Evolutionary conservation across 2,113 vertebrate species (phyloP), one percentile per base, ranked within the genome.

Genomic region (Aphyosemion australe): DNA sequence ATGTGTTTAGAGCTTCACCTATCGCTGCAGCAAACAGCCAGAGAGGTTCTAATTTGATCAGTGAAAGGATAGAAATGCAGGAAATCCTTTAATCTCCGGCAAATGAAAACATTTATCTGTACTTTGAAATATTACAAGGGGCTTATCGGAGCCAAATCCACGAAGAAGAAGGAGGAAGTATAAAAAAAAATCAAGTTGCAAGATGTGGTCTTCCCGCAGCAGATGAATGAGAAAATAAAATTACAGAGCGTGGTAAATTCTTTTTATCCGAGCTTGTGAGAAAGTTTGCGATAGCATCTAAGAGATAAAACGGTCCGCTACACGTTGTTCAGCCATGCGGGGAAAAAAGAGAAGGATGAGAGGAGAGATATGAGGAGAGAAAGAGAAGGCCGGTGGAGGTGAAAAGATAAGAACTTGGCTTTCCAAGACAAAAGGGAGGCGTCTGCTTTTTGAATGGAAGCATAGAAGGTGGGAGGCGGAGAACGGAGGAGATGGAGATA

Each of bases 21-120:
- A 74, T 76, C 32, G 39, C 76, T 12, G 56, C 16, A 32, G 56
- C 79, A 78, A 86, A 78, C 69, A 74, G 57, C 61, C 74, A 48
- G 65, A 70, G 68, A 84, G 52, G 75, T 80, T 69, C 31, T 85
- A 79, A 88, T 87, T 90, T 88, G 78, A 90, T 87, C 83, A 87
- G 76, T 13, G 69, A 47, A 67, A 56, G 71, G 79, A 81, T 82
- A 70, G 80, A 83, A 82, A 82, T 76, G 73, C 56, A 76, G 81
- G 78, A 83, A 76, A 84, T 83, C 83, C 84, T 88, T 88, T 88
- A 87, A 90, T 90, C 82, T 84, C 63, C 54, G 10, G 77, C 83
- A 85, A 90, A 86, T 88, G 72, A 86, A 90, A 88, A 82, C 84
- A 88, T 85, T 87, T 91, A 87, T 85, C 80, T 77, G 47, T 37